These are phyloP conservation scores for Centroberyx gerrardi DNA, from an alignment of 2,797 vertebrate species.

Conservation along the genomic window DNA sequence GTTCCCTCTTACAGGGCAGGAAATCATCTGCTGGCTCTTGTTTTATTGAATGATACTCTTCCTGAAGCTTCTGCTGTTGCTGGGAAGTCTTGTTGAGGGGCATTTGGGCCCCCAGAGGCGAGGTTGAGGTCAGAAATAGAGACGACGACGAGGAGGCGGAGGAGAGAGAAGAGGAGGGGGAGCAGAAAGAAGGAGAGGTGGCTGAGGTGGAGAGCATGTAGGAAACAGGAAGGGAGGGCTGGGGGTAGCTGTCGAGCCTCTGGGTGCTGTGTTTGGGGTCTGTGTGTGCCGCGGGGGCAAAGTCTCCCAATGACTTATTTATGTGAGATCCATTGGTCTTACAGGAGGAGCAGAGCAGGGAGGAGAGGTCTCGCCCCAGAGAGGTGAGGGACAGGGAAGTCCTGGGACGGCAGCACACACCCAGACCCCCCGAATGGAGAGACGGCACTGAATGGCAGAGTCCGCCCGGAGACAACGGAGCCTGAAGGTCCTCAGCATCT, in stretches of 20 bases:
- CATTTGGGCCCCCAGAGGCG: slow-evolving; percentile 45
- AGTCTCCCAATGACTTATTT: slow-evolving; percentile 84
- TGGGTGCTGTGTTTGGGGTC: slow-evolving; percentile 61
- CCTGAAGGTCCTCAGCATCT: slow-evolving; percentile 84
- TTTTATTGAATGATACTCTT: slow-evolving; percentile 85
- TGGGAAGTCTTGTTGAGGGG: slow-evolving; percentile 58
- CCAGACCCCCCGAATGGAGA: slow-evolving; percentile 82
- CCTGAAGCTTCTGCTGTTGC: slow-evolving; percentile 79
- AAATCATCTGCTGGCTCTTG: slow-evolving; percentile 91
- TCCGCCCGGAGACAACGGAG: slow-evolving; percentile 82
- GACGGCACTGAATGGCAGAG: slow-evolving; percentile 82
- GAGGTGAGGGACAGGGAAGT: slow-evolving; percentile 74
- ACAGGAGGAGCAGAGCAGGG: slow-evolving; percentile 88
- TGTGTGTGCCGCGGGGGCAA: slow-evolving; percentile 75
- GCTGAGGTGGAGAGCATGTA: slow-evolving; percentile 75
- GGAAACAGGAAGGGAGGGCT: slow-evolving; percentile 62
- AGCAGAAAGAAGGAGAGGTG: slow-evolving; percentile 69
- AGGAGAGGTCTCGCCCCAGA: slow-evolving; percentile 86
- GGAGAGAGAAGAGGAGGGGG: slow-evolving; percentile 81
- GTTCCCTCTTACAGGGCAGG: slow-evolving; percentile 80
- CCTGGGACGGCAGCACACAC: slow-evolving; percentile 83
- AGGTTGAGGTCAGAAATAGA: slow-evolving; percentile 55
- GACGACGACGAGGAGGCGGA: slow-evolving; percentile 79
- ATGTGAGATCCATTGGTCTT: slow-evolving; percentile 86
- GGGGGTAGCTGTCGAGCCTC: slow-evolving; percentile 63